phyloP scores from a whole-genome alignment of 30 jellyfish, hydroid and myxozoan genomes.

The Pelagia noctiluca region DNA sequence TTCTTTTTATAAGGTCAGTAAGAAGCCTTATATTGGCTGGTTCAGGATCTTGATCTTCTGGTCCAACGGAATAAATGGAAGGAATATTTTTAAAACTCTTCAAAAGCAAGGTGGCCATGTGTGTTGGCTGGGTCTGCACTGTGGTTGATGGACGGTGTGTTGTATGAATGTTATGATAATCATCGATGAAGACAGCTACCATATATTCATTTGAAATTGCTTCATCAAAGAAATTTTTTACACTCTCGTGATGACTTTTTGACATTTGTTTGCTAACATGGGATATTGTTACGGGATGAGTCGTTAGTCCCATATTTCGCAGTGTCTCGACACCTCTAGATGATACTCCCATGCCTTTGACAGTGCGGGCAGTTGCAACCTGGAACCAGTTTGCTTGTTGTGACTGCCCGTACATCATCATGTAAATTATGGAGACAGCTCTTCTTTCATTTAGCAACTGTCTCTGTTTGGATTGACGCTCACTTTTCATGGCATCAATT shows the following conservation, averaged over 20 bases:
- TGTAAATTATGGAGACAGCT: slow-evolving; percentile 23
- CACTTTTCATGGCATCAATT: slow-evolving; percentile 16
- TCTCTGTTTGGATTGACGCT: slow-evolving; percentile 12
- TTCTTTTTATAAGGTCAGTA: neutral
- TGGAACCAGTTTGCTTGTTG: slow-evolving; percentile 39
- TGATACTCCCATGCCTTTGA: slow-evolving; percentile 16
- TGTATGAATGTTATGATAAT: slow-evolving; percentile 28
- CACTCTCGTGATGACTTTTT: slow-evolving; percentile 1
- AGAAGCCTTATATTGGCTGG: slow-evolving; percentile 8
- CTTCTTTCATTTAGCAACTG: slow-evolving; percentile 20
- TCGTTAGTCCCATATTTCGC: slow-evolving; percentile 2
- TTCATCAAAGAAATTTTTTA: slow-evolving; percentile 3
- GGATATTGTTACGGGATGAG: slow-evolving; percentile 6
- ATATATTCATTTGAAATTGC: slow-evolving; percentile 3
- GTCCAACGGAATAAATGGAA: slow-evolving; percentile 1
- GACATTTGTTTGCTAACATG: neutral
- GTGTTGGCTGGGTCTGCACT: slow-evolving; percentile 11
- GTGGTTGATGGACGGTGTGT: slow-evolving; percentile 12
- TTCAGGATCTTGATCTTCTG: neutral
- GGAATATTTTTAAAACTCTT: slow-evolving; percentile 5
- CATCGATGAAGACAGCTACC: slow-evolving; percentile 17
- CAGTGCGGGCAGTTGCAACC: no score
- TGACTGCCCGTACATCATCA: slow-evolving; percentile 31
- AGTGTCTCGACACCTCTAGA: slow-evolving; percentile 3
- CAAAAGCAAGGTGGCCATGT: slow-evolving; percentile 28